phyloP scores from a whole-genome alignment of 92 coral and sea anemone genomes.

The Micromussa lordhowensis region DNA sequence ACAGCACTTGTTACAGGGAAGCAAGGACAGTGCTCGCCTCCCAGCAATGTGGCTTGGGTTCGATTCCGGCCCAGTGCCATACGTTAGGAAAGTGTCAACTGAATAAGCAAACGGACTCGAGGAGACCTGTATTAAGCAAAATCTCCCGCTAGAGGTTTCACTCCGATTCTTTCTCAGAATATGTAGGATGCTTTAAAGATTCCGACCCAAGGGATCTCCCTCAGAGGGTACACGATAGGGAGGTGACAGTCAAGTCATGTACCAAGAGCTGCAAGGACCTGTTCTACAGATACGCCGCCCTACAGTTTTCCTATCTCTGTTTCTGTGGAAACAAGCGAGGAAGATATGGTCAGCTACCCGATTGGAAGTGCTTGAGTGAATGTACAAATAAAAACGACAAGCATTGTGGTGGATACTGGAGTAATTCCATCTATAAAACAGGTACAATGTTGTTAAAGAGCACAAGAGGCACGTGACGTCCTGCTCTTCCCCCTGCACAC shows the following conservation, averaged over 20 bases:
- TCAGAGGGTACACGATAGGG: conserved; percentile 81
- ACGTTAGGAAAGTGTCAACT: neutral
- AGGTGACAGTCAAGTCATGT: conserved; percentile 78
- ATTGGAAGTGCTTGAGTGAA: conserved; percentile 82
- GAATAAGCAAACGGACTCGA: neutral
- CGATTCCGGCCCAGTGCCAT: too few relatives aligned
- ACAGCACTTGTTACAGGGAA: too few relatives aligned
- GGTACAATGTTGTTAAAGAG: conserved; percentile 44
- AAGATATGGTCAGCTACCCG: conserved; percentile 87
- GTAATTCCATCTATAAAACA: conserved; percentile 86
- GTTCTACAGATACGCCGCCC: conserved; percentile 85
- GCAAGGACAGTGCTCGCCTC: too few relatives aligned
- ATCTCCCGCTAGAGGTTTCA: neutral
- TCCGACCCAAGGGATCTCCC: conserved; percentile 97
- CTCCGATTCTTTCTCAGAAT: conserved; percentile 35
- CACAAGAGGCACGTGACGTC: neutral
- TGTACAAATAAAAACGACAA: conserved; percentile 70
- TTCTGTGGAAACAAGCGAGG: conserved; percentile 94
- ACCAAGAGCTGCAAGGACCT: conserved; percentile 83
- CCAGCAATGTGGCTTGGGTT: too few relatives aligned
- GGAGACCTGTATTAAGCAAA: neutral
- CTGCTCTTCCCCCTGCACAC: neutral
- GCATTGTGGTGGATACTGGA: conserved; percentile 97
- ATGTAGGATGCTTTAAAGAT: conserved; percentile 94
- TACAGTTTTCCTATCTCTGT: conserved; percentile 94